Base-by-base conservation (phyloP, 2,113 vertebrate genomes). In the Eptatretus burgeri region DNA sequence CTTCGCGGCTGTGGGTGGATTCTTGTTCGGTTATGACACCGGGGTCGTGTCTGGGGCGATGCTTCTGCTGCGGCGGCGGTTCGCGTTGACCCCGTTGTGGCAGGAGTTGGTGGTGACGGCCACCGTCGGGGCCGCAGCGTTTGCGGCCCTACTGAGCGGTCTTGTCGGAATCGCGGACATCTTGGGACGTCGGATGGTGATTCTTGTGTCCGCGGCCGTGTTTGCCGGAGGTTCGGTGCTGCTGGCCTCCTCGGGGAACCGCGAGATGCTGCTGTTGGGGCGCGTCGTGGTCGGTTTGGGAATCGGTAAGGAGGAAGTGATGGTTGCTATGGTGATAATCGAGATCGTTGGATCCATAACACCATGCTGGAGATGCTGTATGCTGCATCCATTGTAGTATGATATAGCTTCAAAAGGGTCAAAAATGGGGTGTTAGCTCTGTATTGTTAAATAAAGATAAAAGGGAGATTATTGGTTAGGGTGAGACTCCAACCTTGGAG, bases 21-120 rank as follows among this genome's bases (percentile, higher is more conserved):
- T 96, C 66, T 79, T 96, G 50, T 93, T 93, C 67, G 88, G 89
- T 68, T 96, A 96, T 49, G 89, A 96, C 75, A 94, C 87, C 3
- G 88, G 89, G 8, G 89, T 96, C 70, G 84, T 96, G 65, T 86
- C 87, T 1, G 89, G 89, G 49, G 88, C 85, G 1, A 84, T 96
- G 80, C 80, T 96, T 67, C 78, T 88, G 66, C 81, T 96, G 64
- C 87, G 87, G 75, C 75, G 70, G 71, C 80, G 88, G 78, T 81
- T 88, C 73, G 77, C 79, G 71, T 73, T 96, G 74, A 82, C 71
- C 69, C 70, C 78, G 1, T 70, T 85, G 14, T 94, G 89, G 89
- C 89, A 96, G 78, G 89, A 94, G 79, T 72, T 93, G 72, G 76
- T 96, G 52, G 83, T 96, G 19, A 91, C 89, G 68, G 70, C 83